A percentile compares a stretch with the other conserved stretches of the same genome.
These are phyloP conservation scores for Anguilla megastoma DNA, from an alignment of 2,797 vertebrate species.

Conservation along the genomic window DNA sequence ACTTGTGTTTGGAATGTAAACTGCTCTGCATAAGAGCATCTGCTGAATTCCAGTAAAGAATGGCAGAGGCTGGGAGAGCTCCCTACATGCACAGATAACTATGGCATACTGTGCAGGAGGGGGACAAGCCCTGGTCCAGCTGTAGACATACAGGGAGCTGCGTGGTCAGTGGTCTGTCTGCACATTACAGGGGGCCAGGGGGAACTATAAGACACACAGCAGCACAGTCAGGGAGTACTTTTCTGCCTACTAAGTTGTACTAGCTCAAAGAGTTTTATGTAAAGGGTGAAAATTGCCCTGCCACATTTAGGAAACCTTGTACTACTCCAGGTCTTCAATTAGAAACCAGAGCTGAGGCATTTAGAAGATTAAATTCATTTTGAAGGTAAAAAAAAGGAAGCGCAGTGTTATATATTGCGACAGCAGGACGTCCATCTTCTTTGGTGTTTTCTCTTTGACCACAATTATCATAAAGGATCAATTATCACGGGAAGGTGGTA, in stretches of 20 bases:
- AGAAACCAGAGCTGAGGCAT: neutral
- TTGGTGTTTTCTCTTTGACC: neutral
- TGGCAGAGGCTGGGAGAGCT: neutral
- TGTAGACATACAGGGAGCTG: neutral
- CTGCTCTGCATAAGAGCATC: neutral
- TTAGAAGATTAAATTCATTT: slow-evolving; percentile 18
- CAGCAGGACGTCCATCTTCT: slow-evolving; percentile 1
- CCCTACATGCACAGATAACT: neutral
- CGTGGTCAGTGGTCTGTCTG: neutral
- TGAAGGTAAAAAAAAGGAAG: neutral
- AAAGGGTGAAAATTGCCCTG: slow-evolving; percentile 49
- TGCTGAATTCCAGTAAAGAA: neutral
- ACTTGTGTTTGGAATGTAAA: no score
- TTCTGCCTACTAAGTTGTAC: neutral
- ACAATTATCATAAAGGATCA: neutral
- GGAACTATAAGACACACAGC: neutral
- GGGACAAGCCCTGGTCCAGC: neutral
- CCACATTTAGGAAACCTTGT: slow-evolving; percentile 34
- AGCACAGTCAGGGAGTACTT: neutral
- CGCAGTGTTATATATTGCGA: neutral
- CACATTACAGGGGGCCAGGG: neutral
- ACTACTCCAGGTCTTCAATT: slow-evolving; percentile 14
- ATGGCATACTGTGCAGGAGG: neutral
- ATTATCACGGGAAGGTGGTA: neutral
- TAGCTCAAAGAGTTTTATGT: neutral